Conservation (phyloP, 2,888 invertebrate species). For the Aleiodes testaceus region DNA sequence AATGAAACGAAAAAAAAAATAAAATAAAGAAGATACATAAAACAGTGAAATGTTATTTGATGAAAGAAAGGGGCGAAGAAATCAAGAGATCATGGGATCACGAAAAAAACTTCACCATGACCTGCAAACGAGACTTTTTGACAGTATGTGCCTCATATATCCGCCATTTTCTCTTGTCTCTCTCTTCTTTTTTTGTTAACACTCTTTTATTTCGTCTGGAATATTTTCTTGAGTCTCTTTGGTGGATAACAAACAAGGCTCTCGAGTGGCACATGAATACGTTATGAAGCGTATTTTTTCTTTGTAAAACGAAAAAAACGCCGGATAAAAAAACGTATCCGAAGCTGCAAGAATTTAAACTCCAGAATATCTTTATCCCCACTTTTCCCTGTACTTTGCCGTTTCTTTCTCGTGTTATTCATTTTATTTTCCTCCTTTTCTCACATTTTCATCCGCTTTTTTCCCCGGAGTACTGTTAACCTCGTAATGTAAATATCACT, state of each 20-base stretch:
- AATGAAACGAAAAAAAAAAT: neutral
- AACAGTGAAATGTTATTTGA: neutral
- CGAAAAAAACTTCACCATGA: too few species aligned
- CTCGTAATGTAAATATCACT: conserved; percentile 42
- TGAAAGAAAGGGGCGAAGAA: too few species aligned
- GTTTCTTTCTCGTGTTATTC: neutral
- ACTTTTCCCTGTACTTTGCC: neutral
- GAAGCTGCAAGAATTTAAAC: neutral
- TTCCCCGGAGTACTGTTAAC: conserved; percentile 1
- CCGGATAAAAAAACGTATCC: conserved; percentile 12
- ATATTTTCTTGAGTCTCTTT: conserved; percentile 12
- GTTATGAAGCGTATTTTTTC: neutral
- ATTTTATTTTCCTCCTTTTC: conserved; percentile 9
- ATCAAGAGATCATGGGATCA: too few species aligned
- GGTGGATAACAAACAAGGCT: conserved; percentile 2
- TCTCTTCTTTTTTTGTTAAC: too few species aligned
- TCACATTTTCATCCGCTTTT: conserved; percentile 7
- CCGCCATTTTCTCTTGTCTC: too few species aligned
- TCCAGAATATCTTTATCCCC: conserved; percentile 8
- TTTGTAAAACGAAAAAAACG: neutral
- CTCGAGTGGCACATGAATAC: conserved; percentile 20
- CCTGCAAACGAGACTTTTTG: neutral
- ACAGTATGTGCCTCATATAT: too few species aligned
- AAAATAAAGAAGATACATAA: neutral
- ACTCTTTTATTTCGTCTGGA: too few species aligned